Evolutionary conservation across 2,888 invertebrate genomes (phyloP), one percentile per base, ranked within the genome.

Genomic region (Tipula confusa): DNA sequence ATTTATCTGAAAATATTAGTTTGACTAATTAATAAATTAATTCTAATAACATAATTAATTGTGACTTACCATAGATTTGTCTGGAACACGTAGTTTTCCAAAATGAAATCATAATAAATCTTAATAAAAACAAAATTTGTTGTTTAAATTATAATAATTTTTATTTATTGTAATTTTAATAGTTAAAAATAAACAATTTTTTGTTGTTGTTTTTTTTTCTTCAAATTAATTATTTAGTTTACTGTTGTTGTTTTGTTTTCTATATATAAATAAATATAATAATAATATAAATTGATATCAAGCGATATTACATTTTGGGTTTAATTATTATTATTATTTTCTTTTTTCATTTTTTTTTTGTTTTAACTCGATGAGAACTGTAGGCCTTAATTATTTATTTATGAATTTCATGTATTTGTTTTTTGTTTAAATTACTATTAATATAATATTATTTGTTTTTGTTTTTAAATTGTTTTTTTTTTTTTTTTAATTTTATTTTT

Each of bases 161-260:
- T 64, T 64, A 64, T 64, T 64, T 64, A 48, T 64, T 64, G 64
- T 64, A 64, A 64, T 64, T 64, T 64, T 64, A n/a, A 64, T 64
- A 64, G 24, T 64, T 64, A 64, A 64, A 64, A 64, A 64, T 64
- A 64, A 64, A 64, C 64, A 64, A 64, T 64, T 64, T 33, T 64
- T 48, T 64, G 9, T 64, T 64, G 64, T 64, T 24, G 64, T 64
- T 64, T 64, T 64, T 64, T 64, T 64, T 64, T n/a, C n/a, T n/a
- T n/a, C n/a, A 24, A 64, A 64, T 64, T 18, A 64, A 64, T 64
- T 64, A 24, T 64, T 64, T 64, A 64, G 64, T 24, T 64, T 64
- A 64, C 64, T 18, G 64, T 64, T 43, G 43, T 43, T 43, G 9
- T 43, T 43, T 33, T 33, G 9, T 15, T 43, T 24, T 64, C 24